Base-by-base conservation (phyloP, 1,140 invertebrate species). In the Drosophila kikkawai region DNA sequence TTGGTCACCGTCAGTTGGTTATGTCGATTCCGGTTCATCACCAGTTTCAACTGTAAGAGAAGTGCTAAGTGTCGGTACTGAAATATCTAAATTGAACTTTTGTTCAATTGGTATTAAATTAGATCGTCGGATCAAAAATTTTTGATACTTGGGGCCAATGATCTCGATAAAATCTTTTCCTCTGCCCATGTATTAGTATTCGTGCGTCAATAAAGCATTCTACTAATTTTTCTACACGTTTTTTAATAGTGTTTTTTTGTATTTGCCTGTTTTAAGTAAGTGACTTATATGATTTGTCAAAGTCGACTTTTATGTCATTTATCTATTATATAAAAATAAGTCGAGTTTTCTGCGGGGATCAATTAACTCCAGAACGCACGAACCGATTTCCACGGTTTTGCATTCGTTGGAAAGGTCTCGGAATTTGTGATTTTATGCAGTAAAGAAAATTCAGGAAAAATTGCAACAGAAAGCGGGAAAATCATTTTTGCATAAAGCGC, bases 11-110 rank as follows among this genome's bases (percentile, higher is more conserved):
- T 26, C 45, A 32, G 29, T n/a, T 17, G 7, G 26, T 59, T 59
- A 0, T 67, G 17, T 48, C 34, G 22, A 58, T 32, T 58, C 53
- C 4, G 64, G 32, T 36, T 67, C 44, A n/a, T 64, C 22, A 56
- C 42, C 19, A 64, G 67, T 61, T 26, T 61, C 57, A 45, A 64
- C 41, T 56, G 41, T n/a, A 37, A 48, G 0, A 29, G 44, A 7
- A 45, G 34, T 47, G 64, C 48, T 66, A 12, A 48, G 53, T 7
- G 29, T 66, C n/a, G 63, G 51, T 9, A 66, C 41, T n/a, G 50
- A 65, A 44, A 55, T 65, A 29, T 65, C 7, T 4, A 51, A 51
- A 51, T 37, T 59, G n/a, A 17, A 68, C 22, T 22, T 22, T 22
- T 22, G 22, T 22, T 22, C 22, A 22, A 22, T 22, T 22, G 22